These are phyloP conservation scores for Eristalis pertinax DNA, from an alignment of 2,888 invertebrate genomes.

Conservation along the genomic window DNA sequence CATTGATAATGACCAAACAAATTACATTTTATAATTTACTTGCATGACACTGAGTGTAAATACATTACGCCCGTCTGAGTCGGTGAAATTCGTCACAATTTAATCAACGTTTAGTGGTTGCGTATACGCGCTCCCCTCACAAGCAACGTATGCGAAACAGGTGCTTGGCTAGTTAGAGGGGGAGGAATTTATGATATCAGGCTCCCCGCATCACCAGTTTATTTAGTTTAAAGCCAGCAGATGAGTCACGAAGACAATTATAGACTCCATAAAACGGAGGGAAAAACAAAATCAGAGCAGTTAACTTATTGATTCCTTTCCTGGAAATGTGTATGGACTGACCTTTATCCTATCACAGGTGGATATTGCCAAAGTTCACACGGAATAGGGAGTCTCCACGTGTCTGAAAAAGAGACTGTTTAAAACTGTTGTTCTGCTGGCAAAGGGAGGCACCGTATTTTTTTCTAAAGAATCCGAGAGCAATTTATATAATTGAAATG, in stretches of 20 bases:
- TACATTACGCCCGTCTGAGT: neutral
- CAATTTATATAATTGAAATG: neutral
- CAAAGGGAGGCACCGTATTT: neutral
- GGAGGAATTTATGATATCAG: conserved; percentile 8
- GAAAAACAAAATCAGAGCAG: neutral
- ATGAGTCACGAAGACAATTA: neutral
- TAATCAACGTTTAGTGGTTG: neutral
- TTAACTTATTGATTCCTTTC: conserved; percentile 5
- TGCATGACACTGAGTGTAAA: neutral
- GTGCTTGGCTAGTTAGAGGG: neutral
- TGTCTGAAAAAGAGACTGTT: neutral
- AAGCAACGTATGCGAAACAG: neutral
- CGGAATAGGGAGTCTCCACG: neutral
- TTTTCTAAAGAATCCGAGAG: neutral
- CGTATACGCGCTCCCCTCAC: neutral
- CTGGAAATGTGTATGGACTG: neutral
- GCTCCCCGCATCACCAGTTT: neutral
- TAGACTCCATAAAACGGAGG: neutral
- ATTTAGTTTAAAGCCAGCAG: neutral
- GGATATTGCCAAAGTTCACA: conserved; percentile 20
- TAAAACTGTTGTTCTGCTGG: neutral
- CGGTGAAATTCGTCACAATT: conserved; percentile 7
- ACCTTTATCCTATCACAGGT: conserved; percentile 1
- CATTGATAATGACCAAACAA: conserved; percentile 30
- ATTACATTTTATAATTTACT: conserved; percentile 24